Percentiles rank a stretch among this genome's conserved stretches.
Conservation (phyloP, 2,888 invertebrate species). For the Thera britannica region DNA sequence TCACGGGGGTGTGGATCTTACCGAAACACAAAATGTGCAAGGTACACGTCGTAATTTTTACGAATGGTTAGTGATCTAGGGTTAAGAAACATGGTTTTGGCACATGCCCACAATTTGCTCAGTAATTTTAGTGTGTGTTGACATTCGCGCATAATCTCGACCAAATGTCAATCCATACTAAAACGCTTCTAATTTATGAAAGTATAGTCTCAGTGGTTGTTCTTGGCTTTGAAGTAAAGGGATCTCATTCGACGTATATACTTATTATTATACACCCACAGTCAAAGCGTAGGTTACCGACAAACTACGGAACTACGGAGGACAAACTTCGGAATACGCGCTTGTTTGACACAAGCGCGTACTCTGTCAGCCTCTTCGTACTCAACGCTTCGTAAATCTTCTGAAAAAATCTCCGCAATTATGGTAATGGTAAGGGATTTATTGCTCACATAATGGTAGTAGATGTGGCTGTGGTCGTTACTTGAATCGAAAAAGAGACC, state of each 20-base stretch:
- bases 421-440: not conserved
- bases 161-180: not conserved
- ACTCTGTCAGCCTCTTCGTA: too few species aligned
- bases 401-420: not conserved
- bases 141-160: not conserved
- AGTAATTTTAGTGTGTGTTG: not conserved
- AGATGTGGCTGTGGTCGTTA: not conserved
- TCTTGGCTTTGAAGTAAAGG: not conserved
- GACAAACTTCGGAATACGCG: too few species aligned
- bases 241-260: not conserved
- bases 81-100: not conserved
- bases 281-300: too few species aligned
- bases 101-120: not conserved
- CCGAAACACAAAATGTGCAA: too few species aligned
- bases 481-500: not conserved
- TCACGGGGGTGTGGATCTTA: too few species aligned
- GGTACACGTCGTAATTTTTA: too few species aligned
- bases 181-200: not conserved
- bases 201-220: not conserved
- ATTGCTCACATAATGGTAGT: not conserved
- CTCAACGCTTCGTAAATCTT: too few species aligned
- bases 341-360: too few species aligned
- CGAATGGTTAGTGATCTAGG: too few species aligned
- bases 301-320: too few species aligned
- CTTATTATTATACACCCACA: too few species aligned